Evolutionary conservation across 64 coral and sea anemone genomes (phyloP), one percentile per base, ranked within the genome.

Genomic region (Pocillopora verrucosa): DNA sequence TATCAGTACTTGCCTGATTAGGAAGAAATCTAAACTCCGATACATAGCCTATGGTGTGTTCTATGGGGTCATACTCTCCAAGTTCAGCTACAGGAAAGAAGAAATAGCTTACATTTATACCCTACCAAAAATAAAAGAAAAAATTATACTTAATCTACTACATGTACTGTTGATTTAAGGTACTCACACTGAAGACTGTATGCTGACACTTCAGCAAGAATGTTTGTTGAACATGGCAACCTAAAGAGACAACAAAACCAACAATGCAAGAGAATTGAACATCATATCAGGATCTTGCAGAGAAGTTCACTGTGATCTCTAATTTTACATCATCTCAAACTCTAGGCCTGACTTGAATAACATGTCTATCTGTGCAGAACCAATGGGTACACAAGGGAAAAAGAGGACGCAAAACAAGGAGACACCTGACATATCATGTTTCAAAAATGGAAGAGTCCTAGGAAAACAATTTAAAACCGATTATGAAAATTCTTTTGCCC

Each of bases 21-120:
- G 92, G 92, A 34, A 98, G 76, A 76, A 98, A 98, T 30, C 96
- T 90, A 84, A 98, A 98, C 88, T 98, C 96, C 1, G 96, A 98
- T 26, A 94, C 81, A 58, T 98, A 98, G 37, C 96, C 96, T 30
- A 19, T 68, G 7, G 96, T 98, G 45, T 98, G 90, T 34, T 92
- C 82, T 88, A 36, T 80, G 20, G 45, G 70, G 56, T 95, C 93
- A 77, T 87, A 94, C 72, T 98, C 93, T 64, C 96, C 96, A 82
- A 98, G 93, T 79, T 98, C 96, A 80, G 96, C 96, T 98, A 36
- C 1, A 89, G 89, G 73, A 76, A 69, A 56, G 25, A 62, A 79
- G 36, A 34, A 76, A 63, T 13, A 13, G 5, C 13, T 34, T 13
- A 63, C 51, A 87, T 15, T 34, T 17, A 25, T 87, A 17, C 34